These are phyloP conservation scores for Anoplius nigerrimus DNA, from an alignment of 2,888 invertebrate species.

Conservation along the genomic window DNA sequence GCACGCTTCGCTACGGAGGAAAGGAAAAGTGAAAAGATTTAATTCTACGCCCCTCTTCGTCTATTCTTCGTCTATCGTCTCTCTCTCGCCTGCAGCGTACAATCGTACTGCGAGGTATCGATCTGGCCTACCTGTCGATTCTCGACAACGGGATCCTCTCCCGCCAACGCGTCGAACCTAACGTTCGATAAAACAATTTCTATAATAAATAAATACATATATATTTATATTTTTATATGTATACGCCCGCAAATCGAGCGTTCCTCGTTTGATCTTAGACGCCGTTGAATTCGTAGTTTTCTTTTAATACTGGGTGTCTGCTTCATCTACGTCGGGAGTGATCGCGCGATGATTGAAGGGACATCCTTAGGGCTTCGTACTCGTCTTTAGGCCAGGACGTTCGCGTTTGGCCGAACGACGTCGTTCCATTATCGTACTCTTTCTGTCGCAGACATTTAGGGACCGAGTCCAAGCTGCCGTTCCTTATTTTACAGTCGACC, in stretches of 20 bases:
- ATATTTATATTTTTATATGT: conserved; percentile 38
- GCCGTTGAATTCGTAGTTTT: conserved; percentile 45
- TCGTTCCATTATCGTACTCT: conserved; percentile 8
- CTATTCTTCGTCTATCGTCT: neutral
- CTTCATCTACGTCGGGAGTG: conserved; percentile 27
- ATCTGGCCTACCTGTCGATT: no score
- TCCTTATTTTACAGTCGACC: neutral
- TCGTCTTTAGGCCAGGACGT: conserved; percentile 49
- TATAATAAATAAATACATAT: conserved; percentile 55
- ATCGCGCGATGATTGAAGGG: conserved; percentile 17
- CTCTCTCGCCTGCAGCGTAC: neutral
- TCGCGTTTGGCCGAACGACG: neutral
- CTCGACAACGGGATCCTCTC: conserved; percentile 34
- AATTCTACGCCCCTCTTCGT: neutral
- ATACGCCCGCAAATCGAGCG: conserved; percentile 37
- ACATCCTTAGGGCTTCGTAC: conserved; percentile 35
- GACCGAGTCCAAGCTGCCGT: neutral
- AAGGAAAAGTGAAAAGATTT: neutral
- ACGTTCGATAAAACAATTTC: conserved; percentile 45
- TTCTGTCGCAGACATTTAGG: neutral
- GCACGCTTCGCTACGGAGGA: neutral
- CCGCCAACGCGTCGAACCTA: conserved; percentile 46
- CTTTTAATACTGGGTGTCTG: conserved; percentile 31
- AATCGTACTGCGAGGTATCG: conserved; percentile 16
- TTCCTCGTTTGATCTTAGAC: conserved; percentile 42